Percentiles rank a stretch among this genome's conserved stretches.
Evolutionary conservation across 1,140 invertebrate genomes (phyloP).

Genomic region (Bilobella aurantiaca): DNA sequence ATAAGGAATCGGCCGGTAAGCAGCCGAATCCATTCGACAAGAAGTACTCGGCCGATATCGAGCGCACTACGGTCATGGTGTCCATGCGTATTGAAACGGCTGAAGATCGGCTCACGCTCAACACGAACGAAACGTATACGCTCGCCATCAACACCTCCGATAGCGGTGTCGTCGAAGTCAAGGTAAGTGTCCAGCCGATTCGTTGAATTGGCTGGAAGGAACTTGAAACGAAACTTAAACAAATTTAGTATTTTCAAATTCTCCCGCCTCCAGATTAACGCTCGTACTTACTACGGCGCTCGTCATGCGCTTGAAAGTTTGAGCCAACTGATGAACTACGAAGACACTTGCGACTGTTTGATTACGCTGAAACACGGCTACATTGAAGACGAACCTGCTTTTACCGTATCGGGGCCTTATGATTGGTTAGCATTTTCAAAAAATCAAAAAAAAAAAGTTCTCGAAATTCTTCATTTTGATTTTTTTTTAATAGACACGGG

Average conservation of each 20-base stretch:
- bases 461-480: not conserved
- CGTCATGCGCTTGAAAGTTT: constrained; percentile 66
- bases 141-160: constrained; percentile 43
- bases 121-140: constrained; percentile 58
- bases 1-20: constrained; percentile 24
- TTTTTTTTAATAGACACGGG: constrained; percentile 27
- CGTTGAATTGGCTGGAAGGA: not conserved
- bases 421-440: constrained; percentile 24
- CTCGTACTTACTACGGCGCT: constrained; percentile 59
- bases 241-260: not conserved
- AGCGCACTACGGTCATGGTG: constrained; percentile 35
- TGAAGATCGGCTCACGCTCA: constrained; percentile 44
- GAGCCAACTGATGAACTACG: constrained; percentile 53
- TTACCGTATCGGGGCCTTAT: constrained; percentile 61
- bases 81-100: constrained; percentile 33
- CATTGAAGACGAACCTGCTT: constrained; percentile 54
- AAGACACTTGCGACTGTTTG: constrained; percentile 35
- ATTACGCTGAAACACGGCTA: constrained; percentile 31
- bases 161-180: constrained; percentile 39
- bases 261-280: constrained; percentile 42
- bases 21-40: constrained; percentile 28
- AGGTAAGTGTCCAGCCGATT: constrained; percentile 36
- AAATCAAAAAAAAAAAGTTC: not conserved
- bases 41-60: constrained; percentile 35
- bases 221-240: not conserved